phyloP scores from a whole-genome alignment of 2,797 vertebrate species.

The Pseudomugil tenellus region DNA sequence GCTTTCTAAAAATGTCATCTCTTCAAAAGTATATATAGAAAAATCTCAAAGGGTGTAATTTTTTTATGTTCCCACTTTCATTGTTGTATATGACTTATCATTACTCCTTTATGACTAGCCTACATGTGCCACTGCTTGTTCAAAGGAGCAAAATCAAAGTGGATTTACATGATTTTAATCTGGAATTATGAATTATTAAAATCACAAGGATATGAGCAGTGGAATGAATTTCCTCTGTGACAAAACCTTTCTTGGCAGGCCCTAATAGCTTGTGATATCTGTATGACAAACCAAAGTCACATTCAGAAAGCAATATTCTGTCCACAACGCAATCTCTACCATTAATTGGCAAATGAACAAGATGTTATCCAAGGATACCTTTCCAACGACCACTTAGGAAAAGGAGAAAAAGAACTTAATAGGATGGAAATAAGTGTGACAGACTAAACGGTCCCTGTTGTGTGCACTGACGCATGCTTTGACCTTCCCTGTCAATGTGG shows the following conservation, averaged over 20 bases:
- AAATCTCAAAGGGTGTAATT: too few species aligned
- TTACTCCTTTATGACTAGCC: neutral
- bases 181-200: conserved; percentile 67
- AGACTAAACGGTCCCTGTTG: conserved; percentile 69
- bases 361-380: conserved; percentile 76
- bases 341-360: conserved; percentile 77
- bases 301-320: conserved; percentile 71
- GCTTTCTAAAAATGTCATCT: neutral
- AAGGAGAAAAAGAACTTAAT: conserved; percentile 72
- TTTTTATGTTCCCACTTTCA: neutral
- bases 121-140: conserved; percentile 23
- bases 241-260: conserved; percentile 52
- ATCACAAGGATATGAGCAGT: conserved; percentile 50
- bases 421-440: conserved; percentile 82
- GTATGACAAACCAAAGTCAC: conserved; percentile 73
- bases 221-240: conserved; percentile 50
- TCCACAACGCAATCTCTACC: conserved; percentile 60
- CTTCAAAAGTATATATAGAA: too few species aligned
- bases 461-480: conserved; percentile 62
- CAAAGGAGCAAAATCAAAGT: conserved; percentile 29
- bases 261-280: conserved; percentile 57
- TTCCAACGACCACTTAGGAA: conserved; percentile 67
- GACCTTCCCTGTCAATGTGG: conserved; percentile 79
- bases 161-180: conserved; percentile 48
- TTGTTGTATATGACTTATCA: conserved; percentile 4